These are phyloP conservation scores for Notiomystis cincta DNA, from an alignment of 2,113 vertebrate genomes.

Conservation along the genomic window DNA sequence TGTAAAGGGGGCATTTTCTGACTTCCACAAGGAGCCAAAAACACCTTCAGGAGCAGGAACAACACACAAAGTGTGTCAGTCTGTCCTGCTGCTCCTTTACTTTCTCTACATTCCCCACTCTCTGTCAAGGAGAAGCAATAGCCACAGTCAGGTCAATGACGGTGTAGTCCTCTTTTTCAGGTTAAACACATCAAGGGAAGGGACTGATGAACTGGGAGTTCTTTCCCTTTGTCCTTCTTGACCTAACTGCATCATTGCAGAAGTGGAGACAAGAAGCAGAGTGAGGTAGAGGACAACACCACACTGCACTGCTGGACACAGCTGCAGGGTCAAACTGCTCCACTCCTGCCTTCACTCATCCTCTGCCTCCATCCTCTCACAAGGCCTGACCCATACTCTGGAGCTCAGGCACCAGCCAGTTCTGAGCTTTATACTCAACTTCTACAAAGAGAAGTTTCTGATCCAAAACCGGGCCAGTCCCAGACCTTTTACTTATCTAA, in stretches of 20 bases:
- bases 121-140: background rate
- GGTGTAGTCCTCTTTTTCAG: background rate
- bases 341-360: background rate
- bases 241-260: background rate
- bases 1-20: background rate
- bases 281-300: background rate
- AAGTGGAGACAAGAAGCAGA: background rate
- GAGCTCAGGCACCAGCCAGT: background rate
- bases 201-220: background rate
- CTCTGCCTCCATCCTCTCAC: background rate
- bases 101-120: background rate
- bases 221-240: background rate
- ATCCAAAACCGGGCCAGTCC: background rate
- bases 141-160: rapidly evolving
- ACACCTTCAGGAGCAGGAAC: background rate
- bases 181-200: background rate
- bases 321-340: background rate
- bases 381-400: background rate
- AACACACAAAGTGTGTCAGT: background rate
- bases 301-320: background rate
- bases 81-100: background rate
- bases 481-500: background rate
- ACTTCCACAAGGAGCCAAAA: background rate
- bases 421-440: background rate
- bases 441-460: background rate